Base-by-base conservation (phyloP, 2,888 invertebrate genomes). In the Onthophagus sagittarius region DNA sequence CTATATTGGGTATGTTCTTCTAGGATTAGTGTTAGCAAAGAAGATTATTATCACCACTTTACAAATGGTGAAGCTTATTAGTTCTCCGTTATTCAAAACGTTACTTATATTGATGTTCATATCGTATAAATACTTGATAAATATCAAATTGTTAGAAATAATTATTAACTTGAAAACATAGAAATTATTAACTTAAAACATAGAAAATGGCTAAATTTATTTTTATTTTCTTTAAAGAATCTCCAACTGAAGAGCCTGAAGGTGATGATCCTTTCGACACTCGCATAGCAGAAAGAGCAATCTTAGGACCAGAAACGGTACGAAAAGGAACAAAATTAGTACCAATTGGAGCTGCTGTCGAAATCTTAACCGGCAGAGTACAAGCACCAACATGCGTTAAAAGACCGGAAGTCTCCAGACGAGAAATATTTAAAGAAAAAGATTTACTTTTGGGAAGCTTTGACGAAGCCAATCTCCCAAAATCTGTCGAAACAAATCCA, bases 251-350 rank as follows among this genome's bases (percentile, higher is more conserved):
- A 75, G 81, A 88, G 77, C 90, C 91, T 79, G 88, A 90, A 79
- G 94, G 92, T 32, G 91, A 91, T 79, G 94, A 94, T 86, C 94
- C 96, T 0, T 96, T 96, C 82, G 96, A 96, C 81, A 96, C 96
- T 6, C 93, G 94, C 0, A 94, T 91, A 80, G 96, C 95, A 7
- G 95, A 96, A 78, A 92, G 92, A 79, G 89, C 96, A 69, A 93
- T 95, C 63, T 91, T 92, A 82, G 92, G 93, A 15, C 91, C 92
- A 71, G 93, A 93, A 79, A 89, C 90, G 74, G 89, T 88, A 77
- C 89, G 89, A 77, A 91, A 90, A 81, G 94, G 94, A 9, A 92
- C 94, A 81, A 94, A 93, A 81, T 88, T 92, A 15, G 91, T 96
- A 11, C 94, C 94, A 81, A 89, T 96, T 75, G 96, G 96, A 6